phyloP scores from a whole-genome alignment of 1,140 invertebrate genomes.

The Zelostemma sp. region DNA sequence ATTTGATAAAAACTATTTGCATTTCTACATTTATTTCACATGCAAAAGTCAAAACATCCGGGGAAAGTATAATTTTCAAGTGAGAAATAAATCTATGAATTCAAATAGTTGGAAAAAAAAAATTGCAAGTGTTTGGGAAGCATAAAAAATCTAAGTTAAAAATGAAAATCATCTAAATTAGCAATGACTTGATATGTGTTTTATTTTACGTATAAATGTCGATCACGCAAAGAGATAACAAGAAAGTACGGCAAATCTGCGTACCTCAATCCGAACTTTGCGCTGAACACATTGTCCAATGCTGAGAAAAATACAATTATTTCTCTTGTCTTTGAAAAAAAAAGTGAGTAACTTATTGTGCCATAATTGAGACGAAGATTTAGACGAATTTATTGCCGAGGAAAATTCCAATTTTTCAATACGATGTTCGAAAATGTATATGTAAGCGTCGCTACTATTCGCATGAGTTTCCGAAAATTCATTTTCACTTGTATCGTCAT shows the following conservation, averaged over 20 bases:
- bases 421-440: slow-evolving; percentile 53
- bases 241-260: slow-evolving; percentile 52
- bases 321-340: slow-evolving; percentile 69
- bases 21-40: too few species aligned
- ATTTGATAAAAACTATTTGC: too few species aligned
- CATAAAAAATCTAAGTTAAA: background rate
- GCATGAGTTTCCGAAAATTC: slow-evolving; percentile 12
- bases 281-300: slow-evolving; percentile 56
- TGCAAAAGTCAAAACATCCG: too few species aligned
- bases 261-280: slow-evolving; percentile 57
- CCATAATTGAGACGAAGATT: slow-evolving; percentile 67
- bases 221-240: slow-evolving; percentile 38
- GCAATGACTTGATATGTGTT: slow-evolving; percentile 2
- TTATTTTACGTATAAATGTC: slow-evolving; percentile 46
- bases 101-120: background rate
- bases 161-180: background rate
- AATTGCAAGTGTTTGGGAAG: background rate
- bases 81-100: too few species aligned
- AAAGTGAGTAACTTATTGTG: slow-evolving; percentile 70
- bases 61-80: too few species aligned
- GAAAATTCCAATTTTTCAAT: slow-evolving; percentile 66
- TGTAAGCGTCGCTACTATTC: slow-evolving; percentile 54
- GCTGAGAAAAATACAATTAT: slow-evolving; percentile 68
- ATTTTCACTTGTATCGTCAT: too few species aligned
- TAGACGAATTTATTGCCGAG: slow-evolving; percentile 67